Evolutionary conservation across 2,888 invertebrate genomes (phyloP), one percentile per base, ranked within the genome.

Genomic region (Raillietiella orientalis): DNA sequence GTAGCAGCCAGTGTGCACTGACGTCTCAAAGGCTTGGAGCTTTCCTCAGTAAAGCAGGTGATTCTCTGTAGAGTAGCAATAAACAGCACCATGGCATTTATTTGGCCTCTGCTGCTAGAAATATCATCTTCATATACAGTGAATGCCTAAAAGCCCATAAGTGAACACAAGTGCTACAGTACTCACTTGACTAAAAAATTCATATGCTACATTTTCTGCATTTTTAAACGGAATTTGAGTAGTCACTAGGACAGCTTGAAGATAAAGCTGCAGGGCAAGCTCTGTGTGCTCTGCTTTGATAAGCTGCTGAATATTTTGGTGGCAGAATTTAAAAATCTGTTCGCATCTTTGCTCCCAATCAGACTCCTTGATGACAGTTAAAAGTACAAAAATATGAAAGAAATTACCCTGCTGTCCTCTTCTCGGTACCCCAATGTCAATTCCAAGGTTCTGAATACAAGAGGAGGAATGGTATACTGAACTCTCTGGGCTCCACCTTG

Each of bases 321-420:
- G 87, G 41, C 84, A 90, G 46, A 90, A 93, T 49, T 90, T 79
- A 53, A 96, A 79, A 34, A 96, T 84, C 50, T 90, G 93, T 45
- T 75, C 72, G 39, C 90, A 82, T 44, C 96, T 93, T 47, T 82
- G 87, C 46, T 87, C 77, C 90, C 93, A 96, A 55, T 82, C 74
- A 28, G 75, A 75, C 44, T 93, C 90, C 63, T 71, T 27, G n/a
- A n/a, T n/a, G n/a, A n/a, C n/a, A n/a, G n/a, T 9, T 25, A 38
- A 3, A 19, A 16, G 15, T 28, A 10, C 2, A 11, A 16, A 11
- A 10, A 14, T 19, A 20, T 8, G 27, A 29, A 26, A 5, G 16
- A 14, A 22, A 41, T 31, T 34, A 66, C 67, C 55, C 74, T 60
- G 6, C 69, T 62, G 30, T 61, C 57, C 10, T 67, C 53, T 9